These are phyloP conservation scores for Hippolais icterina DNA, from an alignment of 2,113 vertebrate genomes.

Conservation along the genomic window DNA sequence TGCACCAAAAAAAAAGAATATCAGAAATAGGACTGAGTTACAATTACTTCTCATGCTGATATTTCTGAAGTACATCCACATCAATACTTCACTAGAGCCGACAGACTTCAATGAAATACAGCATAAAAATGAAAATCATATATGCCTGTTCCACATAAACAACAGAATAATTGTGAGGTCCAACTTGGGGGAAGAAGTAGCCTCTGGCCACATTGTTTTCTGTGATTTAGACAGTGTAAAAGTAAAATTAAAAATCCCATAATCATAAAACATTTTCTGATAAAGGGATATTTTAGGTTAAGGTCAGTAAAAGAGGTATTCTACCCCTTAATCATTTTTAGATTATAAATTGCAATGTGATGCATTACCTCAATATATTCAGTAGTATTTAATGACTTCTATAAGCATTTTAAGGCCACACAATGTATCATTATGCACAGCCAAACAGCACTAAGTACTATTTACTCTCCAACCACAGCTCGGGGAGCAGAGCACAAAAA, in stretches of 20 bases:
- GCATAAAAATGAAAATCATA: neutral
- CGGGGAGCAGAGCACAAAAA: neutral
- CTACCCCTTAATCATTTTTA: neutral
- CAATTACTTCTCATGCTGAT: neutral
- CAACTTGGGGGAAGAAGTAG: neutral
- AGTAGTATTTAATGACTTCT: neutral
- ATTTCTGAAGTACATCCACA: neutral
- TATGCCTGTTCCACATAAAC: neutral
- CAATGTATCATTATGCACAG: neutral
- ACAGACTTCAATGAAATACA: neutral
- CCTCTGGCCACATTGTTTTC: neutral
- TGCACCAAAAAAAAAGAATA: neutral
- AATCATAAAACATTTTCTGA: neutral
- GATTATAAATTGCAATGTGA: neutral
- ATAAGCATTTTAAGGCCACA: neutral
- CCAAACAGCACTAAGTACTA: neutral
- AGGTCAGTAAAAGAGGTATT: neutral
- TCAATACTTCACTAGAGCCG: neutral
- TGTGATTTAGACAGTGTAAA: neutral
- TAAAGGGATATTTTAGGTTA: neutral
- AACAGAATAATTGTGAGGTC: neutral
- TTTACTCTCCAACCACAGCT: neutral
- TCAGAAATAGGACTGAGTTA: neutral
- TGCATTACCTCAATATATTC: neutral
- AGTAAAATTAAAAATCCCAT: neutral